phyloP scores from a whole-genome alignment of 1,140 invertebrate genomes.

The Drosophila busckii region DNA sequence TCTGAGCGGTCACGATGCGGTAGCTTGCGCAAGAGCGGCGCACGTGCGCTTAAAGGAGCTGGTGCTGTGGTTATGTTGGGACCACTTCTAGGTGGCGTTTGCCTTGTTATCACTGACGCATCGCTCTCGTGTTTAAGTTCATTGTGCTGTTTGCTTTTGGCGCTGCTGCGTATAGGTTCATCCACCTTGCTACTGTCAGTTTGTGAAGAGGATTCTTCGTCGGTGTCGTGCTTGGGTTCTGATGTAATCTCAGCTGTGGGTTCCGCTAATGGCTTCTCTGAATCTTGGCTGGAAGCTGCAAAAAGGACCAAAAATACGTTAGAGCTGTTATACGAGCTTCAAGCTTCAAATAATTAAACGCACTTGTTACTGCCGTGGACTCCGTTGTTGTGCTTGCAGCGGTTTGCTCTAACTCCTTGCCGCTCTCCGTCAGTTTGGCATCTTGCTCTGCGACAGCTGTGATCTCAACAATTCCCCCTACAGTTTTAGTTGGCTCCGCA shows the following conservation, averaged over 20 bases:
- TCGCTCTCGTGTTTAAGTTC: constrained; percentile 42
- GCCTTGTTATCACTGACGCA: background rate
- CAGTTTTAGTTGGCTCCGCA: constrained; percentile 3
- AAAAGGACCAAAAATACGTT: background rate
- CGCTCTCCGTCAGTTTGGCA: background rate
- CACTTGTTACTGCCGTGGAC: background rate
- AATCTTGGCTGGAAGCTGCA: constrained; percentile 13
- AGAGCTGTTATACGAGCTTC: background rate
- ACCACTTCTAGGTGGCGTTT: constrained; percentile 4
- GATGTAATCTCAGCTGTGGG: background rate
- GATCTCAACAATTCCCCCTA: background rate
- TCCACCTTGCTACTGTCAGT: constrained; percentile 58
- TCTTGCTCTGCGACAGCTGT: background rate
- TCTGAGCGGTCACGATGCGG: constrained; percentile 79
- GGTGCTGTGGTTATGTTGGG: constrained; percentile 6
- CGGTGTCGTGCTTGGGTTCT: constrained; percentile 78
- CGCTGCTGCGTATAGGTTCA: constrained; percentile 23
- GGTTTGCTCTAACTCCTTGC: background rate
- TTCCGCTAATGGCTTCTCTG: constrained; percentile 21
- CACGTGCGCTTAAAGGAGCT: constrained; percentile 32
- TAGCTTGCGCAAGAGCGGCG: constrained; percentile 51
- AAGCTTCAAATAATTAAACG: no score
- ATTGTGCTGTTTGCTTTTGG: constrained; percentile 12
- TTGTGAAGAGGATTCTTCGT: constrained; percentile 81
- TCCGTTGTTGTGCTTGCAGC: background rate